Percentiles rank a stretch among this genome's conserved stretches.
Evolutionary conservation across 2,888 invertebrate species (phyloP).

Genomic region (Julus scanicus): DNA sequence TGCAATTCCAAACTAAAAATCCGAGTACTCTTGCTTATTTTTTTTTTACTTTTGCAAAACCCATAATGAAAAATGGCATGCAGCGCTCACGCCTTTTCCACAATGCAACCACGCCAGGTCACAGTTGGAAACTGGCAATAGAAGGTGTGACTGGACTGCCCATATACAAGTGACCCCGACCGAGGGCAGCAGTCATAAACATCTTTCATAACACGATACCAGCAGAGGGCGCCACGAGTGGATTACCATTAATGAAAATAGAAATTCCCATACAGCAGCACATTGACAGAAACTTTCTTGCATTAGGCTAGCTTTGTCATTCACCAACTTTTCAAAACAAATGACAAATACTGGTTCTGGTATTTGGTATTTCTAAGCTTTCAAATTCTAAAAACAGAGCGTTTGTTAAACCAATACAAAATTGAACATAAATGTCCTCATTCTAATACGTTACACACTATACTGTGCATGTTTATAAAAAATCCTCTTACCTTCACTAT

Average conservation of each 20-base stretch:
- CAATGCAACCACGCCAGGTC: slow-evolving; percentile 47
- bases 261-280: background rate
- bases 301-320: too few species aligned
- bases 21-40: background rate
- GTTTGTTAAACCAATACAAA: too few species aligned
- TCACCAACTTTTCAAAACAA: too few species aligned
- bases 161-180: slow-evolving; percentile 10
- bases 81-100: slow-evolving; percentile 47
- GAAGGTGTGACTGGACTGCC: slow-evolving; percentile 50
- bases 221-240: background rate
- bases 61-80: slow-evolving; percentile 43
- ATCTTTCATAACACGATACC: background rate
- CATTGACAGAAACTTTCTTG: background rate
- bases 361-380: too few species aligned
- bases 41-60: slow-evolving; percentile 14
- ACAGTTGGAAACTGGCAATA: slow-evolving; percentile 51
- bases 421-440: too few species aligned
- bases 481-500: too few species aligned
- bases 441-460: too few species aligned
- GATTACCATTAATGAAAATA: background rate
- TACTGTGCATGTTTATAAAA: too few species aligned
- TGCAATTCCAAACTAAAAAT: slow-evolving; percentile 42
- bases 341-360: too few species aligned
- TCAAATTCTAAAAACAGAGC: too few species aligned
- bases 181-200: slow-evolving; percentile 13